phyloP scores from a whole-genome alignment of 2,797 vertebrate genomes.

The Zalophus californianus region DNA sequence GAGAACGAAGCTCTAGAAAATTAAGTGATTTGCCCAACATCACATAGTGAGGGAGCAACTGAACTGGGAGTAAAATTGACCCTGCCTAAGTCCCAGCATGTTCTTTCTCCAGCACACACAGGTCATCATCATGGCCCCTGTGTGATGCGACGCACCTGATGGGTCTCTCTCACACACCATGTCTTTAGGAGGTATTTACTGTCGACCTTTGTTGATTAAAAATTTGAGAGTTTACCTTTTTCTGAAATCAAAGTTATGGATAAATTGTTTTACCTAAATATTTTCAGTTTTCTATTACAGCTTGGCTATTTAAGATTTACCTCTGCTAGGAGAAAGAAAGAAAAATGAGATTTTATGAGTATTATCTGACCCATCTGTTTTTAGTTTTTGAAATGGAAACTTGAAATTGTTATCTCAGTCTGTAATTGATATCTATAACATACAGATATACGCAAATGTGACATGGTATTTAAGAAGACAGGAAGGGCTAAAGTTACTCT shows the following conservation, averaged over 20 bases:
- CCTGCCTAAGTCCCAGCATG: neutral
- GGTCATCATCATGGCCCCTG: too few species aligned
- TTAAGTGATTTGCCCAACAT: neutral
- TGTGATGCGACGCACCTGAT: neutral
- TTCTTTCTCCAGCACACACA: neutral
- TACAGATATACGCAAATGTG: neutral
- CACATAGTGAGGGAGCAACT: neutral
- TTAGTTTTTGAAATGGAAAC: constrained; percentile 47
- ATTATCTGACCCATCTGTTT: neutral
- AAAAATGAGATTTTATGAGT: neutral
- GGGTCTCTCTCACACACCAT: neutral
- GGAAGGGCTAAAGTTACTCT: neutral
- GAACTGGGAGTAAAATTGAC: neutral
- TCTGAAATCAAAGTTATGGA: constrained; percentile 25
- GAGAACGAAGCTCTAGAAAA: neutral
- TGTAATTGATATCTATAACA: neutral
- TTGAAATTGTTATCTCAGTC: constrained; percentile 27
- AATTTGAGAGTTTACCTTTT: neutral
- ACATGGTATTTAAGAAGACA: neutral
- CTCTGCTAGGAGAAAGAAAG: neutral
- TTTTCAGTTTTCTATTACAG: constrained; percentile 31
- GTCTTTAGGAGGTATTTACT: neutral
- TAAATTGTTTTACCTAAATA: constrained; percentile 20
- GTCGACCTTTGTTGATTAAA: neutral
- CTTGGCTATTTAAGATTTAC: constrained; percentile 7